Percentiles rank a stretch among this genome's conserved stretches.
Evolutionary conservation across 2,113 vertebrate genomes (phyloP).

Genomic region (Syngnathus typhle): DNA sequence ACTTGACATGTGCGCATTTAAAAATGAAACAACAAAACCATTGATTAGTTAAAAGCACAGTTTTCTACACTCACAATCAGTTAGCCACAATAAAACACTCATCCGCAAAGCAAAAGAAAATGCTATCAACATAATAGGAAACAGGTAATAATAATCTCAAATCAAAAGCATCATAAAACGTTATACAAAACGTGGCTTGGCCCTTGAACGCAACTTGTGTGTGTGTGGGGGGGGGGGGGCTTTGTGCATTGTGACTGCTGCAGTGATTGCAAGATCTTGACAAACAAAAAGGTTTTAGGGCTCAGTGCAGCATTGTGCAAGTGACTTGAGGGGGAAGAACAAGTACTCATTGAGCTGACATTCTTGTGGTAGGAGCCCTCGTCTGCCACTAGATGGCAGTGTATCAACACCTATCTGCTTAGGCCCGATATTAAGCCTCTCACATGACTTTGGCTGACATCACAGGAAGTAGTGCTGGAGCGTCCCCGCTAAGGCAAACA

Average conservation of each 20-base stretch:
- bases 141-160: slow-evolving; percentile 2
- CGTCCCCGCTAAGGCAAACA: slow-evolving; percentile 62
- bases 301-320: slow-evolving; percentile 56
- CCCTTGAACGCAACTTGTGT: slow-evolving; percentile 54
- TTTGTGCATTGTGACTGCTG: slow-evolving; percentile 52
- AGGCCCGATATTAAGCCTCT: slow-evolving; percentile 18
- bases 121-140: slow-evolving; percentile 23
- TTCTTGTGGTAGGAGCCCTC: slow-evolving; percentile 48
- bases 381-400: slow-evolving; percentile 63
- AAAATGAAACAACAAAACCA: slow-evolving; percentile 23
- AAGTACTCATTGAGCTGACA: slow-evolving; percentile 58
- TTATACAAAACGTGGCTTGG: slow-evolving; percentile 50
- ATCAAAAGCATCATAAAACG: slow-evolving; percentile 52
- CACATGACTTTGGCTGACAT: slow-evolving; percentile 70
- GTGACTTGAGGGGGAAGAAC: slow-evolving; percentile 64
- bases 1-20: slow-evolving; percentile 25
- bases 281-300: slow-evolving; percentile 52
- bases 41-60: slow-evolving; percentile 46
- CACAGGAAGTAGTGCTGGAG: slow-evolving; percentile 44
- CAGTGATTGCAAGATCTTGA: slow-evolving; percentile 49
- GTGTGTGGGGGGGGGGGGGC: slow-evolving; percentile 52
- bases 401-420: slow-evolving; percentile 23
- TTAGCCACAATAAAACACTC: slow-evolving; percentile 17
- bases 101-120: slow-evolving; percentile 20
- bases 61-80: slow-evolving; percentile 33